Evolutionary conservation across 1,140 invertebrate genomes (phyloP), one percentile per base, ranked within the genome.

Genomic region (Popillia japonica): DNA sequence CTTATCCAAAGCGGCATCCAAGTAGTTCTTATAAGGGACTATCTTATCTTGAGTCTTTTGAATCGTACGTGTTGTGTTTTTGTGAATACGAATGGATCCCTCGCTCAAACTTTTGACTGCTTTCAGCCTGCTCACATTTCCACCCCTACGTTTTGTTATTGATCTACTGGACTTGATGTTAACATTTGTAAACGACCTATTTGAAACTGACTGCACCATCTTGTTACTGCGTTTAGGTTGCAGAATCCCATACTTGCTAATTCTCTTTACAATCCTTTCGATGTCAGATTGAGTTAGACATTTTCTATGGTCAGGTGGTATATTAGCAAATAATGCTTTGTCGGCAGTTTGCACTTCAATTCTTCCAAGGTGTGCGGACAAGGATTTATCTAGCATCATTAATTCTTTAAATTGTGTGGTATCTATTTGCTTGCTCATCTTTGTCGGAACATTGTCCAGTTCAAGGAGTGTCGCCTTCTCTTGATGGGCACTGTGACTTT

Each of bases 391-490:
- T 8, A 41, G 9, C 64, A 74, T 74, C 23, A 9, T 74, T 20
- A 20, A 41, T 20, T 74, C 11, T 41, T 74, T 74, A 3, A 74
- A 74, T 10, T 44, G 72, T 11, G 34, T 20, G 14, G 72, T 44
- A 42, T 74, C 72, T 40, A 74, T 17, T 20, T 74, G 17, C 40
- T 74, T 74, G 7, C 41, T 74, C 6, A 74, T 74, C 20, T 74
- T 74, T 7, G 40, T 74, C 10, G 72, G 72, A n/a, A 74, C n/a
- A 17, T 74, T 74, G 40, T 74, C 72, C 14, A 74, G n/a, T 27
- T 74, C 72, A 3, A 42, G 27, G n/a, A 74, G 41, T 3, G 72
- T n/a, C 9, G 42, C 22, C 41, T 10, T 74, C 17, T 42, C 40
- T 7, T 41, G 40, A 10, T 74, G 27, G 8, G 4, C 0, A 6